Evolutionary conservation across 1,140 invertebrate species (phyloP).

Genomic region (Drosophila parabipectinata): DNA sequence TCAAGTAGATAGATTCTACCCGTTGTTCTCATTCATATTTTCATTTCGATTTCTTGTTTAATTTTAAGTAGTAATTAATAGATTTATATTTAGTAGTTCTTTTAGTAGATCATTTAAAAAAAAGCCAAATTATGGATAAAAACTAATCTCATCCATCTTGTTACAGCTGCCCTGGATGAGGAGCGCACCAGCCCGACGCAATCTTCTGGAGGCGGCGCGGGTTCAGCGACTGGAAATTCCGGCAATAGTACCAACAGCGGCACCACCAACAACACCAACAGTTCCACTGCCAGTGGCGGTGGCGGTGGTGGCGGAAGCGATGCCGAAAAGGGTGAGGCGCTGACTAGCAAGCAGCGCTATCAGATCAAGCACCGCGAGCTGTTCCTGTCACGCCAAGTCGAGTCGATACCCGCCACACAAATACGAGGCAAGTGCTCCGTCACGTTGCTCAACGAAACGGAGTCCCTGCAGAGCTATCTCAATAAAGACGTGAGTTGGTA

Average conservation of each 20-base stretch:
- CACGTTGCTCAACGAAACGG: constrained; percentile 98
- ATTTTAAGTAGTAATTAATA: constrained; percentile 1
- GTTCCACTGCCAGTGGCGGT: constrained; percentile 56
- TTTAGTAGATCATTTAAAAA: neutral
- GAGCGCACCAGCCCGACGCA: constrained; percentile 81
- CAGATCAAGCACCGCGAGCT: constrained; percentile 98
- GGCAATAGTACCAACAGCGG: constrained; percentile 41
- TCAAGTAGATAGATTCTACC: neutral
- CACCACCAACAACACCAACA: constrained; percentile 51
- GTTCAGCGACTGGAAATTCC: constrained; percentile 40
- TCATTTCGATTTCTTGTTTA: neutral
- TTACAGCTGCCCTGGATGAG: constrained; percentile 85
- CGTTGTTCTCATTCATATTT: neutral
- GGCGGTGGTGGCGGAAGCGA: constrained; percentile 62
- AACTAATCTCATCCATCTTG: neutral
- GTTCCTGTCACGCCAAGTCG: constrained; percentile 98
- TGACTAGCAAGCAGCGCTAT: constrained; percentile 92
- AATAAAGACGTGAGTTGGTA: constrained; percentile 94
- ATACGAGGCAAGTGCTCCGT: constrained; percentile 99
- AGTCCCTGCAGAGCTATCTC: constrained; percentile 97
- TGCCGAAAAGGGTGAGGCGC: constrained; percentile 79
- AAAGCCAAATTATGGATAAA: neutral
- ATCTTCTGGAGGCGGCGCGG: constrained; percentile 84
- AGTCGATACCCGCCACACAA: constrained; percentile 98
- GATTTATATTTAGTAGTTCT: neutral